A percentile compares a stretch with the other conserved stretches of the same genome.
phyloP scores from a whole-genome alignment of 2,797 vertebrate genomes.

The Crotalus adamanteus region DNA sequence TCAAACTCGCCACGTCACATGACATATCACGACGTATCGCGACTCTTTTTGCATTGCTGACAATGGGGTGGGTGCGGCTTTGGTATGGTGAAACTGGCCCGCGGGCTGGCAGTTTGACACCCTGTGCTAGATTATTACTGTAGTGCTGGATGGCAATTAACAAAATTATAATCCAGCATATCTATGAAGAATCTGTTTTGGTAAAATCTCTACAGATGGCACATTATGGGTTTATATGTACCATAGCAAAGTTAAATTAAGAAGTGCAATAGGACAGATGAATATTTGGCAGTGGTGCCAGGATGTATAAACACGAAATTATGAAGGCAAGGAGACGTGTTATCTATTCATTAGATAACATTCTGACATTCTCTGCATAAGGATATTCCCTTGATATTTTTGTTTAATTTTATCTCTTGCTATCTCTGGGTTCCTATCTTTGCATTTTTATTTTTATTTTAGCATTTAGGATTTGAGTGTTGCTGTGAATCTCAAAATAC shows the following conservation, averaged over 20 bases:
- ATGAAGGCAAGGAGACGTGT: constrained; percentile 41
- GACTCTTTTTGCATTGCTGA: no score
- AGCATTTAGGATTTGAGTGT: background rate
- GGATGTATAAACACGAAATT: constrained; percentile 40
- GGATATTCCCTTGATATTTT: background rate
- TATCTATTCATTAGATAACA: constrained; percentile 41
- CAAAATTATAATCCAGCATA: background rate
- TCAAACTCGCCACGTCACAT: no score
- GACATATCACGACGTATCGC: no score
- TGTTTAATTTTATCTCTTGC: background rate
- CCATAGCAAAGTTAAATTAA: constrained; percentile 29
- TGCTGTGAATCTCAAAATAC: background rate
- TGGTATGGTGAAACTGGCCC: no score
- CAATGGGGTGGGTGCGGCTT: no score
- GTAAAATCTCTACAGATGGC: background rate
- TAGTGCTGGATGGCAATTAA: background rate
- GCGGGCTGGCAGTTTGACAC: no score
- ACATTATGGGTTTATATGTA: constrained; percentile 12
- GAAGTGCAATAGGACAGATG: constrained; percentile 19
- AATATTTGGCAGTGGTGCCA: constrained; percentile 23
- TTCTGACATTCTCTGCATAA: constrained; percentile 58
- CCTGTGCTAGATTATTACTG: background rate
- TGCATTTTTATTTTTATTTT: background rate
- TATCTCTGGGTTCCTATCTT: background rate
- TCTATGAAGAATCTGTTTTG: background rate